Conservation (phyloP, 2,888 invertebrate genomes). For the Tenthredo amoena region DNA sequence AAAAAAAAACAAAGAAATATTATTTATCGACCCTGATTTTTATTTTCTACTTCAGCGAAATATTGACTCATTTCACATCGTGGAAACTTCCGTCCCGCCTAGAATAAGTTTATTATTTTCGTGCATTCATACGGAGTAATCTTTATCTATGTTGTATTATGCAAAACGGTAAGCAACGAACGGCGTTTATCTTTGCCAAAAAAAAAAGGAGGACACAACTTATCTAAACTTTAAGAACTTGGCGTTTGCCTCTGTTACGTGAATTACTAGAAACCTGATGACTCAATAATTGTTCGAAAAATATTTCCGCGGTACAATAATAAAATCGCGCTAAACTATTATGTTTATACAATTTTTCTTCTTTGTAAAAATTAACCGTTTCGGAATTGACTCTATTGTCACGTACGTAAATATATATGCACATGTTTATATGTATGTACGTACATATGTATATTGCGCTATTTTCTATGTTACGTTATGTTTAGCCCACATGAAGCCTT, state of each 20-base stretch:
- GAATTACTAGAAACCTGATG: background rate
- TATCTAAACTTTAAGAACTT: background rate
- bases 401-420: background rate
- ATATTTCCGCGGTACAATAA: background rate
- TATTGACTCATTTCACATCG: background rate
- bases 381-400: background rate
- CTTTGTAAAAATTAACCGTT: background rate
- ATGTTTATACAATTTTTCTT: background rate
- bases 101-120: background rate
- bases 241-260: background rate
- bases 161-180: background rate
- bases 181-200: background rate
- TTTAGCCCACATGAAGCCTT: constrained; percentile 35
- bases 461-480: constrained; percentile 21
- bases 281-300: background rate
- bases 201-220: background rate
- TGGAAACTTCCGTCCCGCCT: background rate
- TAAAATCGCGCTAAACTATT: background rate
- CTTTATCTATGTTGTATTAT: background rate
- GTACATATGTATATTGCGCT: background rate
- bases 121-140: background rate
- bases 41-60: background rate
- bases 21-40: background rate
- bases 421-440: background rate
- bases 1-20: background rate